Base-by-base conservation (phyloP, 2,797 vertebrate genomes). In the Pangasius macronema region DNA sequence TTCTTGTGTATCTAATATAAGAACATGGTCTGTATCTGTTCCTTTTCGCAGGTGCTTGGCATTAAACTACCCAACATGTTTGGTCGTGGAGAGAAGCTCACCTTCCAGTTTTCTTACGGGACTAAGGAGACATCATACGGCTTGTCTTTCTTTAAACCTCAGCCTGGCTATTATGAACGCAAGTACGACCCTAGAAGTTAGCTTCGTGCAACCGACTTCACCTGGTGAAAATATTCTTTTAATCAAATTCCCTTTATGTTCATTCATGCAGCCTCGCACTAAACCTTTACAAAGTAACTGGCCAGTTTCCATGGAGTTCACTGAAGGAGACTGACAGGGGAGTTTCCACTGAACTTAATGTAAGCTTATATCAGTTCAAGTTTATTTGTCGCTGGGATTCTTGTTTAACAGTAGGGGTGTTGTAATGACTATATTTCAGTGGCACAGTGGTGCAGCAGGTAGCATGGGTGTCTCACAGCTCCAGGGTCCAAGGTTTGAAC, bases 31-130 rank as follows among this genome's bases (percentile, higher is more conserved):
- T 82, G 36, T n/a, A 18, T 82, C 5, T 82, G 51, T 89, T 55
- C 13, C 76, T 55, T 2, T 30, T 2, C 81, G 1, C 87, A 99
- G 98, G 98, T 99, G 0, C 95, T 99, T 39, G 98, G 98, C 49
- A 90, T 99, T 68, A 99, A 98, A 91, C 94, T 99, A 65, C 98
- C 98, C 36, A 99, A 99, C 88, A 93, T 97, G 86, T 90, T 98
- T 0, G 98, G 98, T 27, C 96, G 98, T 53, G 98, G 98, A 20
- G 98, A 99, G 91, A 99, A 98, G 90, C 95, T 98, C 85, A 99
- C 97, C 63, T 99, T 99, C 91, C 98, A 99, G 94, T 99, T 99
- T 93, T 99, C 98, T n/a, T 99, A 99, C 0, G 98, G 98, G 75
- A 99, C 98, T 24, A 99, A 99, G 93, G 98, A 99, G 92, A 99